A percentile compares a stretch with the other conserved stretches of the same genome.
Conservation (phyloP, 2,113 vertebrate species). For the Alethe diademata region DNA sequence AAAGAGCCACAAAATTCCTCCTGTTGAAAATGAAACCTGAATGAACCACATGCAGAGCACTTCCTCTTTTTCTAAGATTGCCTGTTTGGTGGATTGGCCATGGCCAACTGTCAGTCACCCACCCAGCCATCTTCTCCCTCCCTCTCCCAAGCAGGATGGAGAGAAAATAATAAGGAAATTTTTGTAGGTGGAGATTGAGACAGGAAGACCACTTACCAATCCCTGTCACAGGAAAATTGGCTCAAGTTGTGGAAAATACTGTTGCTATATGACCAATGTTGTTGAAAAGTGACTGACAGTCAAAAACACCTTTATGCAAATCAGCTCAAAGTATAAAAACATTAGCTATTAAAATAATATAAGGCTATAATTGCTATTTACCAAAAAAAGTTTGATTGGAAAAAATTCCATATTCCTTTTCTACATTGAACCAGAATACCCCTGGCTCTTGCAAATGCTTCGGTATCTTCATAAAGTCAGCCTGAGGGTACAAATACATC, state of each 20-base stretch:
- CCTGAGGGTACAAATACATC: background rate
- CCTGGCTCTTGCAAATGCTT: background rate
- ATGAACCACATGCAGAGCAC: background rate
- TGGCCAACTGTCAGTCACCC: background rate
- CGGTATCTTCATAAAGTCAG: background rate
- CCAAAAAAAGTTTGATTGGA: background rate
- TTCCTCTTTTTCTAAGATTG: background rate
- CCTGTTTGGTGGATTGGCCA: accelerated
- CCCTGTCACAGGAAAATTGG: background rate
- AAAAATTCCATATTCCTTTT: background rate
- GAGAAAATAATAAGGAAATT: background rate
- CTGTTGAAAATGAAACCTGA: background rate
- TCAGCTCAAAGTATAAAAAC: background rate
- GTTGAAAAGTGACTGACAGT: background rate
- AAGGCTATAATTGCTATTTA: background rate
- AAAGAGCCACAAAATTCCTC: background rate
- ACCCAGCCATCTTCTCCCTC: background rate
- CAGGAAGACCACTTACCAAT: background rate
- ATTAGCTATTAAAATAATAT: background rate
- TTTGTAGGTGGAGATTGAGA: background rate
- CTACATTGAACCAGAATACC: background rate
- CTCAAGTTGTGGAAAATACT: background rate
- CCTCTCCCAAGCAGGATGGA: background rate
- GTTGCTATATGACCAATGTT: background rate
- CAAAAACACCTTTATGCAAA: background rate